Evolutionary conservation across 2,797 vertebrate species (phyloP), one percentile per base, ranked within the genome.

Genomic region (Liparis tanakae): DNA sequence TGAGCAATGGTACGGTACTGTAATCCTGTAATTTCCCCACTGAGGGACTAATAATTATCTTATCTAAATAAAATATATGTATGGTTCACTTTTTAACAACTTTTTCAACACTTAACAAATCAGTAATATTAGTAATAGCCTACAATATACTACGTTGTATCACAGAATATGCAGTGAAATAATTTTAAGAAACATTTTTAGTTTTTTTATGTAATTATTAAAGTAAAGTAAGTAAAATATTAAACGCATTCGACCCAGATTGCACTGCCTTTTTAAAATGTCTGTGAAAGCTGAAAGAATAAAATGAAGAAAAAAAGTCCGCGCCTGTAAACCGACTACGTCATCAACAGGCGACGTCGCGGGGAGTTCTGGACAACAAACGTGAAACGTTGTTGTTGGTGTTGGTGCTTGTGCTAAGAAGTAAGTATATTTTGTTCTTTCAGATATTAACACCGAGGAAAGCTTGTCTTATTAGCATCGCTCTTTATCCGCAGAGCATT

Each of bases 331-430:
- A 57, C 22, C 12, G 1, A 15, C 0, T 1, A 76, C 90, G 91
- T 93, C 87, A 92, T 91, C 87, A 87, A 51, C 6, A 22, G 0
- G 79, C 88, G 89, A 84, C 81, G 44, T 0, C 7, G 18, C 10
- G 1, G 1, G 6, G 18, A 20, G 6, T n/a, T 1, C 8, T 1
- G 7, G 25, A 66, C 30, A 36, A 70, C 67, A 70, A 43, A 30
- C 10, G 34, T 56, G 18, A 39, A 53, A 59, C 85, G 73, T 67
- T 53, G 17, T 4, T 34, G 34, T 33, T 53, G 17, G 5, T 34
- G 34, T 33, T 3, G 1, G 1, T 14, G 15, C 1, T 8, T 15
- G 50, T 18, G 1, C 25, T 5, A 1, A 3, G 0, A 53, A 50
- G 82, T 87, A 55, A 71, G 85, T 79, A 18, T 0, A 37, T 0